Evolutionary conservation across 1,140 invertebrate species (phyloP).

Genomic region (Ips typographus): DNA sequence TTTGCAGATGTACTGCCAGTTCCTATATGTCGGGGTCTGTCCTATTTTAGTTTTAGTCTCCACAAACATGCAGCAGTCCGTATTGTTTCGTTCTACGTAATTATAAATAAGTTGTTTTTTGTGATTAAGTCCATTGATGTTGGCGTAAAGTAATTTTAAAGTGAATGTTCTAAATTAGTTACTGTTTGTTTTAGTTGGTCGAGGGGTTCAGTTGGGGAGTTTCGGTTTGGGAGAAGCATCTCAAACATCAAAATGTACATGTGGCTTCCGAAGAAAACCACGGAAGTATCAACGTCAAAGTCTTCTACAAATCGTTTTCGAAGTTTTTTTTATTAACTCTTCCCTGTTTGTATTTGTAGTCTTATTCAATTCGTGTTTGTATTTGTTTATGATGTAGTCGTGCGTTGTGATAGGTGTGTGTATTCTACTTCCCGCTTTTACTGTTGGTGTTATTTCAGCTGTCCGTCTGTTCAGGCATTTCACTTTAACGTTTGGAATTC

Average conservation of each 20-base stretch:
- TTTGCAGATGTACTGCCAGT: background rate
- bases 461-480: too few species aligned
- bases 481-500: too few species aligned
- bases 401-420: too few species aligned
- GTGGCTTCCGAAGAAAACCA: too few species aligned
- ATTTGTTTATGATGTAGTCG: too few species aligned
- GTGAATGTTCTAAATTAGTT: background rate
- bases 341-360: too few species aligned
- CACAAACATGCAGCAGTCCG: background rate
- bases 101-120: conserved; percentile 1
- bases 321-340: too few species aligned
- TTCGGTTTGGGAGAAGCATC: background rate
- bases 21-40: background rate
- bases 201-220: background rate
- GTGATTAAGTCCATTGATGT: background rate
- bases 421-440: too few species aligned
- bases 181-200: background rate
- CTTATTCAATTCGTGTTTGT: too few species aligned
- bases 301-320: too few species aligned
- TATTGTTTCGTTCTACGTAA: background rate
- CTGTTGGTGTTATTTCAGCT: too few species aligned
- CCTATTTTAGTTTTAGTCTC: background rate
- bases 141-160: conserved; percentile 2
- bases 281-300: too few species aligned
- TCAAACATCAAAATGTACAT: background rate